Evolutionary conservation across 2,888 invertebrate genomes (phyloP), one percentile per base, ranked within the genome.

Genomic region (Imbricaverruca yamaguchii): DNA sequence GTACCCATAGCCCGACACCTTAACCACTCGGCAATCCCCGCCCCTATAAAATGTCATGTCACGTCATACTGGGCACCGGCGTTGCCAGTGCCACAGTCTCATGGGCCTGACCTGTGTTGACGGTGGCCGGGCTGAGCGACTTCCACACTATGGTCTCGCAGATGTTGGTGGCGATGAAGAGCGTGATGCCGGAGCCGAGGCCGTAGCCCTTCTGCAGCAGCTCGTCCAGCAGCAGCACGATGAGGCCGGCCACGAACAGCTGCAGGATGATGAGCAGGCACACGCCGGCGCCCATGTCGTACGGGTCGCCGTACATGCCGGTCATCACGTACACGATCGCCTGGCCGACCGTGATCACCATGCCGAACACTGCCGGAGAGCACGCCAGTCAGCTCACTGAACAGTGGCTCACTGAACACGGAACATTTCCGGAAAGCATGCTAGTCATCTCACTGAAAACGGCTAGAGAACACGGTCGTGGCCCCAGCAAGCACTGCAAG

Each of bases 121-220:
- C 98, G 80, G 99, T 99, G 80, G 98, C 96, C 67, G 98, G 98
- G 81, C 97, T 97, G 91, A 99, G 98, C 0, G 99, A 98, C 89
- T 99, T 99, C 99, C 99, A 99, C 56, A 99, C 98, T 85, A 99
- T 99, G 0, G 99, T 99, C 89, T 99, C 99, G 88, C 99, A 99
- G 87, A 99, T 99, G 88, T 99, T 99, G 79, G 99, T 99, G 81
- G 99, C 99, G 87, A 99, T 99, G 89, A 99, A 99, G 81, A 99
- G 93, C 0, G 99, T 99, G 86, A 99, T 99, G 89, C 99, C 99
- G 82, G 98, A 98, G 82, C 99, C 99, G 79, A 98, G 91, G 87
- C 98, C 98, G 86, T 90, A 90, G 55, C 84, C 84, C 90, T 98
- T 98, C 88, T 99, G 98, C 83, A 99, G 90, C 84, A 99, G 90